Conservation (phyloP, 1,140 invertebrate genomes). For the Drosophila baimaii region DNA sequence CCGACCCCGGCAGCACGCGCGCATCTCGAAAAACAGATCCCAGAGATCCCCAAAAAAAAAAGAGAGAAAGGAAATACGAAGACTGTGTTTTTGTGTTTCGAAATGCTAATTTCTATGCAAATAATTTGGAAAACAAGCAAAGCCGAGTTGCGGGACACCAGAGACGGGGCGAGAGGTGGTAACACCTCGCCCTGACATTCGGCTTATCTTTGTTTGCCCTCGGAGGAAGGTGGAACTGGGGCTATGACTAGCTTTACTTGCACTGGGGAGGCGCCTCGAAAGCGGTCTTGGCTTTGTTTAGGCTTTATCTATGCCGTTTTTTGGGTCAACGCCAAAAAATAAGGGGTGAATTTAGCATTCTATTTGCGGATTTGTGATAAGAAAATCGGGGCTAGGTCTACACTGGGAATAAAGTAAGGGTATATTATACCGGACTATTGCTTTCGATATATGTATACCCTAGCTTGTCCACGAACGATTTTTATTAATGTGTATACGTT, state of each 20-base stretch:
- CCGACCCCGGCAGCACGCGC: constrained; percentile 60
- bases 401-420: neutral
- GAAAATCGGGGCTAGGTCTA: constrained; percentile 1
- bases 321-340: constrained; percentile 54
- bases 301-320: constrained; percentile 56
- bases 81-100: constrained; percentile 45
- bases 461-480: neutral
- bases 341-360: constrained; percentile 50
- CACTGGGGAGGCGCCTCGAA: constrained; percentile 20
- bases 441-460: too few relatives aligned
- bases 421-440: too few relatives aligned
- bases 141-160: neutral
- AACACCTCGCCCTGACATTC: constrained; percentile 59
- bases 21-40: constrained; percentile 32
- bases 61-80: constrained; percentile 42
- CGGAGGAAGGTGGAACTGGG: constrained; percentile 10
- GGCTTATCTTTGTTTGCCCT: constrained; percentile 69
- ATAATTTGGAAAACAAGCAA: constrained; percentile 68
- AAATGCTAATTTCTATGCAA: constrained; percentile 79
- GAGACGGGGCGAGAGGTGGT: constrained; percentile 20
- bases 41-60: constrained; percentile 36
- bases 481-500: too few relatives aligned
- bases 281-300: constrained; percentile 45
- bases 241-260: constrained; percentile 28
- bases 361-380: constrained; percentile 55